Conservation (phyloP, 2,113 vertebrate genomes). For the Lepidothrix coronata region DNA sequence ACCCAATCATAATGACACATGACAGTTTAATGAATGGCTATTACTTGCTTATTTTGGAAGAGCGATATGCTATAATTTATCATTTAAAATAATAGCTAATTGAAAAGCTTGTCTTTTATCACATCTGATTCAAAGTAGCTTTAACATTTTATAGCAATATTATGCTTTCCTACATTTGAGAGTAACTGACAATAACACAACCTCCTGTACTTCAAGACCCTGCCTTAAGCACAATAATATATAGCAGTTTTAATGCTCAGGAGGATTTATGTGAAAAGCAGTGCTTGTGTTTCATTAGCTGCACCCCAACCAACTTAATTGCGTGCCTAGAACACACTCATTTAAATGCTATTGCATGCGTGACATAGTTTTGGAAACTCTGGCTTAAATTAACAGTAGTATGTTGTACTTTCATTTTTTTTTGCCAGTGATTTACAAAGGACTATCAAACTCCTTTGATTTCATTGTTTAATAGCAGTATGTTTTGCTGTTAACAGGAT, state of each 20-base stretch:
- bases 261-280: not conserved
- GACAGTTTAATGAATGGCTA: not conserved
- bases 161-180: not conserved
- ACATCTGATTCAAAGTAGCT: constrained; percentile 8
- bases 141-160: constrained; percentile 3
- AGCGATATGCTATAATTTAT: not conserved
- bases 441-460: not conserved
- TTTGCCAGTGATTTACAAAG: not conserved
- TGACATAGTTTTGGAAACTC: not conserved
- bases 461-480: not conserved
- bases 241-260: not conserved
- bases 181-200: not conserved
- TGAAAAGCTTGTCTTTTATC: constrained; percentile 46
- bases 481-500: not conserved
- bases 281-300: not conserved
- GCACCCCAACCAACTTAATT: not conserved
- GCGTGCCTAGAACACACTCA: not conserved
- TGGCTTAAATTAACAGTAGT: not conserved
- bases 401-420: not conserved
- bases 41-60: not conserved
- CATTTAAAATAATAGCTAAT: constrained; percentile 45
- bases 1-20: not conserved
- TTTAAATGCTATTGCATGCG: not conserved
- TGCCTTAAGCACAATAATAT: not conserved
- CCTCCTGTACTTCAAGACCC: not conserved